phyloP scores from a whole-genome alignment of 1,140 invertebrate species.

The Ceratosolen solmsi region DNA sequence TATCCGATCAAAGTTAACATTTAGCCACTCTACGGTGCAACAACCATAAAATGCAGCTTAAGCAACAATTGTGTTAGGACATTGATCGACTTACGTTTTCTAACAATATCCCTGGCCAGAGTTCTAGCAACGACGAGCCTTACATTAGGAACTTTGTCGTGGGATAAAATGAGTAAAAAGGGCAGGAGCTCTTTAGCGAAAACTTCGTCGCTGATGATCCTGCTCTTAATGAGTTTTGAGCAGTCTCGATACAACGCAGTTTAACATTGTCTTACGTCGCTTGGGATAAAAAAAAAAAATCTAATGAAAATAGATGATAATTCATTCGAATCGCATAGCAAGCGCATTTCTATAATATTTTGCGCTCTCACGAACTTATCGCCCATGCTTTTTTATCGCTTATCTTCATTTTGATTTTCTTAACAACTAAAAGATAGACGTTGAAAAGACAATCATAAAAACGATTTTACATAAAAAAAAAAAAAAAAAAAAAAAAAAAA shows the following conservation, averaged over 20 bases:
- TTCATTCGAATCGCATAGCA: slow-evolving; percentile 13
- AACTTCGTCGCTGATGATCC: slow-evolving; percentile 74
- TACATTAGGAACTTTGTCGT: slow-evolving; percentile 84
- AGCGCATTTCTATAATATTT: neutral
- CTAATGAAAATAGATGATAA: slow-evolving; percentile 3
- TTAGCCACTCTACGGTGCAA: too few species aligned
- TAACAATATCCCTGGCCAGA: slow-evolving; percentile 69
- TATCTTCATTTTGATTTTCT: slow-evolving; percentile 21
- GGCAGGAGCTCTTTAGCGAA: slow-evolving; percentile 81
- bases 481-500: too few species aligned
- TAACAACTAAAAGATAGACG: slow-evolving; percentile 45
- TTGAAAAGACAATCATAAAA: slow-evolving; percentile 51
- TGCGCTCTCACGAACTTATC: neutral
- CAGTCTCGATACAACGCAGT: slow-evolving; percentile 59
- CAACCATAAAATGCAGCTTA: too few species aligned
- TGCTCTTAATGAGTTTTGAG: slow-evolving; percentile 68
- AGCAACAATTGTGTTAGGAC: too few species aligned
- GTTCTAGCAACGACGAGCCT: slow-evolving; percentile 82
- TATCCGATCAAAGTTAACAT: too few species aligned
- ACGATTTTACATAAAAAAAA: slow-evolving; percentile 22
- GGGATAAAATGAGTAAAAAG: slow-evolving; percentile 78
- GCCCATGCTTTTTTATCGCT: slow-evolving; percentile 5
- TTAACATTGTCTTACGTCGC: slow-evolving; percentile 14
- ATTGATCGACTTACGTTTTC: slow-evolving; percentile 66
- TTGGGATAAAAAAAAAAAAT: slow-evolving; percentile 18